Evolutionary conservation across 2,797 vertebrate species (phyloP).

Genomic region (Alca torda): DNA sequence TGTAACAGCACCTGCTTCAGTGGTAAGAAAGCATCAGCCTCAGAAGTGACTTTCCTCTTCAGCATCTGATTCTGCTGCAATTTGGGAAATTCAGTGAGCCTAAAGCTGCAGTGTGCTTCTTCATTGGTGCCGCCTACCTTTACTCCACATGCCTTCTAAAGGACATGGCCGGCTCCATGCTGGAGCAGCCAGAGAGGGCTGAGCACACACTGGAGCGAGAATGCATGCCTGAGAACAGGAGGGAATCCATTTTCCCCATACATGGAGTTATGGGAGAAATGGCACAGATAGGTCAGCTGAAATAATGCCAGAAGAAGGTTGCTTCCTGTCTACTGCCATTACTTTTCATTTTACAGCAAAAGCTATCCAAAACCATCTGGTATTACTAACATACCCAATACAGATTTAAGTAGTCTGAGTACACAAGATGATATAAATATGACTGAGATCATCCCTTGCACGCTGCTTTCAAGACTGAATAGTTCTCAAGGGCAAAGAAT

Average conservation of each 20-base stretch:
- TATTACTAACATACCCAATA: constrained; percentile 54
- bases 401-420: constrained; percentile 38
- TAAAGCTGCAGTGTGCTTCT: background rate
- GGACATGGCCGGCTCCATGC: rapidly evolving
- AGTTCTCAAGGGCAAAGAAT: constrained; percentile 40
- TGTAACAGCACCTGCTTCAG: background rate
- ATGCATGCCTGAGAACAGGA: background rate
- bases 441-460: constrained; percentile 48
- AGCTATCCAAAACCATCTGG: constrained; percentile 45
- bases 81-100: background rate
- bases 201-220: rapidly evolving
- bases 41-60: background rate
- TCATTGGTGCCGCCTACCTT: background rate
- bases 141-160: background rate
- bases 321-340: constrained; percentile 26
- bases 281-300: constrained; percentile 53
- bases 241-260: constrained; percentile 42
- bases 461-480: constrained; percentile 50
- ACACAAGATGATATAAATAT: constrained; percentile 53
- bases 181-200: background rate
- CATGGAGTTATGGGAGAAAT: constrained; percentile 41
- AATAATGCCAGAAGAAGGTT: constrained; percentile 38
- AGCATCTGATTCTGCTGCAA: background rate
- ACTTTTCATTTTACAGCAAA: constrained; percentile 29
- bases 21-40: background rate